Evolutionary conservation across 2,797 vertebrate genomes (phyloP).

Genomic region (Etheostoma nigrum): DNA sequence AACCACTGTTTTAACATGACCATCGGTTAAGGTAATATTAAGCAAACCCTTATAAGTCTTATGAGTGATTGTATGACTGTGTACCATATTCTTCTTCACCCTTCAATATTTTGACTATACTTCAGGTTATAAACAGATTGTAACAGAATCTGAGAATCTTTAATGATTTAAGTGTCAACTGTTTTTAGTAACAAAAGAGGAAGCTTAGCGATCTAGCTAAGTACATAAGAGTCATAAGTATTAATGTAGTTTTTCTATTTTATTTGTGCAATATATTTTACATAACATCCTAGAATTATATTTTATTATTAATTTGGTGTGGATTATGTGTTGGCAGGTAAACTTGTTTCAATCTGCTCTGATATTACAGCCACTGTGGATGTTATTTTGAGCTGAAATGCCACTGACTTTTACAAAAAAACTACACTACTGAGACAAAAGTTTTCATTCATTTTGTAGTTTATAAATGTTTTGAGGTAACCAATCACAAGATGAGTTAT

Average conservation of each 20-base stretch:
- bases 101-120: not conserved
- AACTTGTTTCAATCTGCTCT: not conserved
- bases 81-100: not conserved
- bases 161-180: not conserved
- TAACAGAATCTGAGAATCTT: not conserved
- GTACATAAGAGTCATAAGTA: not conserved
- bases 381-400: not conserved
- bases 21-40: not conserved
- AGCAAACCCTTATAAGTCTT: not conserved
- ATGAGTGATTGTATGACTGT: not conserved
- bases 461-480: not conserved
- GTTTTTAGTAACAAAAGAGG: not conserved
- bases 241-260: constrained; percentile 1
- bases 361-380: not conserved
- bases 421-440: not conserved
- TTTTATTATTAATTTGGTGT: constrained; percentile 13
- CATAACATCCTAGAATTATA: not conserved
- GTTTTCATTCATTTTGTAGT: not conserved
- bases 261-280: constrained; percentile 42
- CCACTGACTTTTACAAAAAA: not conserved
- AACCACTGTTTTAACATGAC: not conserved
- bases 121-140: not conserved
- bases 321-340: not conserved
- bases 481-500: not conserved
- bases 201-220: not conserved